phyloP scores from a whole-genome alignment of 1,140 invertebrate species.

The Marisa cornuarietis region DNA sequence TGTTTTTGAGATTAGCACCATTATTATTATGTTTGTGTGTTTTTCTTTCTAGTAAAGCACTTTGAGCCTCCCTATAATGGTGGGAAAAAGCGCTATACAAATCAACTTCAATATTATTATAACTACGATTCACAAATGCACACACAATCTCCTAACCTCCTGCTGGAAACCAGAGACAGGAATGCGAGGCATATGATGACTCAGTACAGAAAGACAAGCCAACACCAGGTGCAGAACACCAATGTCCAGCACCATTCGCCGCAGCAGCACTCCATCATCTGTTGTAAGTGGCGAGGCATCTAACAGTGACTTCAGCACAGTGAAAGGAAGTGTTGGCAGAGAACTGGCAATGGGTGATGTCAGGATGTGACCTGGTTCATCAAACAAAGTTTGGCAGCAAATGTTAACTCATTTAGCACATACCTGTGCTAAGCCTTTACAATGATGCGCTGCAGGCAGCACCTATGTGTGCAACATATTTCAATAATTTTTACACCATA shows the following conservation, averaged over 20 bases:
- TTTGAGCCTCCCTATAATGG: too few species aligned
- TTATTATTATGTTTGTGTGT: too few species aligned
- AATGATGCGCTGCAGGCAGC: too few species aligned
- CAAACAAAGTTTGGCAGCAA: slow-evolving; percentile 23
- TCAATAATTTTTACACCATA: background rate
- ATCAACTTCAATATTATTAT: too few species aligned
- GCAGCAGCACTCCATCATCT: slow-evolving; percentile 80
- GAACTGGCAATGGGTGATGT: slow-evolving; percentile 78
- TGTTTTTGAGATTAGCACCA: too few species aligned
- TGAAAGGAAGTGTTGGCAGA: slow-evolving; percentile 87
- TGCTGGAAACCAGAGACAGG: slow-evolving; percentile 66
- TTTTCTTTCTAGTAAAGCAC: too few species aligned
- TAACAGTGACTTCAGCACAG: slow-evolving; percentile 82
- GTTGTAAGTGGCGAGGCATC: slow-evolving; percentile 82
- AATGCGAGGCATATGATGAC: slow-evolving; percentile 76
- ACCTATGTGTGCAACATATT: background rate
- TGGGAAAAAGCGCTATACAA: too few species aligned
- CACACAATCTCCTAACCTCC: slow-evolving; percentile 57
- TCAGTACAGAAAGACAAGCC: slow-evolving; percentile 87
- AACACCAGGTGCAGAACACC: slow-evolving; percentile 86
- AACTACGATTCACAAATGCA: too few species aligned
- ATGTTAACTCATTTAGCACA: background rate
- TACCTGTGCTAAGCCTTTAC: too few species aligned
- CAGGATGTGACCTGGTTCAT: slow-evolving; percentile 75
- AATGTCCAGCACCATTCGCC: slow-evolving; percentile 82